A percentile compares a stretch with the other conserved stretches of the same genome.
Evolutionary conservation across 2,888 invertebrate species (phyloP).

Genomic region (Oscheius sp.): DNA sequence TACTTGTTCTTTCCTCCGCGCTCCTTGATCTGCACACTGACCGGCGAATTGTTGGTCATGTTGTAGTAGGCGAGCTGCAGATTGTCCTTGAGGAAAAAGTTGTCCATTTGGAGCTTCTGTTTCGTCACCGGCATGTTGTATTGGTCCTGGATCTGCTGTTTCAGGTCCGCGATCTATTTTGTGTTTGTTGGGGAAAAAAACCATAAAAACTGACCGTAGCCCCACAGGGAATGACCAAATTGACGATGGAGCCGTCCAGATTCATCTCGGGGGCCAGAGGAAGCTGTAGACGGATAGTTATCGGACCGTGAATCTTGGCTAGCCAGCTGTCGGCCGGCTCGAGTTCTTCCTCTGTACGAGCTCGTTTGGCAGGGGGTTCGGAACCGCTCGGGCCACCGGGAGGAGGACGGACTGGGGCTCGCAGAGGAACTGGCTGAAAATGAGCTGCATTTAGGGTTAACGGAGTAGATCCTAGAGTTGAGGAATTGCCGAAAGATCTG

Average conservation of each 20-base stretch:
- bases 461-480: not conserved
- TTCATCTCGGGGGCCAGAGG: slow-evolving; percentile 97
- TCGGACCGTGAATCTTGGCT: slow-evolving; percentile 70
- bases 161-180: slow-evolving; percentile 83
- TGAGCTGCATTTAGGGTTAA: not conserved
- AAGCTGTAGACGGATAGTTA: slow-evolving; percentile 85
- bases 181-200: too few relatives aligned
- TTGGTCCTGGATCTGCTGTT: slow-evolving; percentile 86
- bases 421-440: slow-evolving; percentile 41
- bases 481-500: not conserved
- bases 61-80: slow-evolving; percentile 96
- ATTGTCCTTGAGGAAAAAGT: slow-evolving; percentile 96
- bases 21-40: slow-evolving; percentile 93
- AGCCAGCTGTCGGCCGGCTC: slow-evolving; percentile 87
- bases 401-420: slow-evolving; percentile 34
- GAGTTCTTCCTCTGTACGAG: slow-evolving; percentile 75
- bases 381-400: slow-evolving; percentile 10
- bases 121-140: slow-evolving; percentile 95
- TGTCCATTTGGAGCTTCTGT: slow-evolving; percentile 96
- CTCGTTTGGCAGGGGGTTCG: slow-evolving; percentile 47
- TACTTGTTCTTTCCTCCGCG: slow-evolving; percentile 96
- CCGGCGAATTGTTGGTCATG: slow-evolving; percentile 84
- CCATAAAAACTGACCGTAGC: slow-evolving; percentile 77
- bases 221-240: slow-evolving; percentile 83
- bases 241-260: slow-evolving; percentile 88